Percentiles rank a stretch among this genome's conserved stretches.
These are phyloP conservation scores for Notodromas monacha DNA, from an alignment of 2,888 invertebrate species.

Conservation along the genomic window DNA sequence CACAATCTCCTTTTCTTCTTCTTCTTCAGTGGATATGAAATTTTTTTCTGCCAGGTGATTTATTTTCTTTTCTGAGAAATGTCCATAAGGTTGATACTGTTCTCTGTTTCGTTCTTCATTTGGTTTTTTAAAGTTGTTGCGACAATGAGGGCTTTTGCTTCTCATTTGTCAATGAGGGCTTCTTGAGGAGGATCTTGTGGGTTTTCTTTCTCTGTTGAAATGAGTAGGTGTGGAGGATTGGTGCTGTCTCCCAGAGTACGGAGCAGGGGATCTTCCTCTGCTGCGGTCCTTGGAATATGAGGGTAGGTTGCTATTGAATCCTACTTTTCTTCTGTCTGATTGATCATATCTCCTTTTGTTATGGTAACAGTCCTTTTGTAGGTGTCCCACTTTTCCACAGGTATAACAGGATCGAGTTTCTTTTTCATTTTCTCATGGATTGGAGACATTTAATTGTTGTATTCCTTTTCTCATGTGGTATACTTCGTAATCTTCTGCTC, in stretches of 20 bases:
- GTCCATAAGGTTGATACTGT: constrained; percentile 4
- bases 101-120: constrained; percentile 4
- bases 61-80: constrained; percentile 2
- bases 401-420: constrained; percentile 4
- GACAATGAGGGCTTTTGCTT: constrained; percentile 4
- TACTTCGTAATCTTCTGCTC: constrained; percentile 2
- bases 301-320: constrained; percentile 4
- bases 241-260: constrained; percentile 4
- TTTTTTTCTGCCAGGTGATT: constrained; percentile 4
- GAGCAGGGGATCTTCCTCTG: constrained; percentile 4
- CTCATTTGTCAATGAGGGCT: constrained; percentile 4
- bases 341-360: constrained; percentile 4
- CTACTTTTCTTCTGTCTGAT: constrained; percentile 2
- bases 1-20: constrained; percentile 4
- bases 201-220: constrained; percentile 4
- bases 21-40: constrained; percentile 2
- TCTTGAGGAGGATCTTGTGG: constrained; percentile 4
- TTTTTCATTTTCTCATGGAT: constrained; percentile 1
- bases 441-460: constrained; percentile 2
- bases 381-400: constrained; percentile 4
- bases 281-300: constrained; percentile 4
- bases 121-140: constrained; percentile 4
- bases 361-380: constrained; percentile 4
- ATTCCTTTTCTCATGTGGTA: constrained; percentile 4
- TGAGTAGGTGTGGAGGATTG: constrained; percentile 4